Base-by-base conservation (phyloP, 2,888 invertebrate genomes). In the Hipparchia sbordonii region DNA sequence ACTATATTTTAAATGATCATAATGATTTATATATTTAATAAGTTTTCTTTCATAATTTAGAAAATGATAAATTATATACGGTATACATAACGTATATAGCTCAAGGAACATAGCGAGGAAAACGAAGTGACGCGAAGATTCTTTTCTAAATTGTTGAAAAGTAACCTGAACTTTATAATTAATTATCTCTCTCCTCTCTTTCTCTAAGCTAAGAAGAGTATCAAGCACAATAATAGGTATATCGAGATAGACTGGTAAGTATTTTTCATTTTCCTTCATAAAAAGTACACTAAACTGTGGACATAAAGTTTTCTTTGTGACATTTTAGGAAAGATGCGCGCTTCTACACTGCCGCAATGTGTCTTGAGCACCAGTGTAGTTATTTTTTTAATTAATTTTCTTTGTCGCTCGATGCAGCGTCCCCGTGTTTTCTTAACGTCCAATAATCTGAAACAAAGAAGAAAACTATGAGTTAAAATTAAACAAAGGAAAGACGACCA, bases 371-470 rank as follows among this genome's bases (percentile, higher is more conserved):
- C 13, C 13, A 57, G 57, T 57, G 48, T 48, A 8, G 7, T 48
- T 46, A 57, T 51, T 65, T 67, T n/a, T 52, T 59, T 39, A 51
- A 79, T 76, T 89, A 93, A 77, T 93, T 93, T 84, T 93, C 93
- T 84, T 93, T 93, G 82, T 93, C 93, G 77, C 93, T 93, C 2
- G 90, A 86, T 33, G 88, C 85, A 1, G 87, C 83, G 10, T 94
- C 93, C 61, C 90, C 80, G 76, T 90, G 89, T 83, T 94, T 94
- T 80, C 93, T 85, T 76, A 92, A 83, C 23, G 94, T 93, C 93
- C 94, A 94, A 77, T 94, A 94, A 92, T 94, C 94, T 94, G 94
- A 74, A 94, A 81, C 79, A 81, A 82, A 82, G 78, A 77, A 86
- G 84, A 80, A 80, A 56, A 68, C 69, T n/a, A 69, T 75, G 63